phyloP scores from a whole-genome alignment of 2,888 invertebrate genomes.

The Hylaea fasciaria region DNA sequence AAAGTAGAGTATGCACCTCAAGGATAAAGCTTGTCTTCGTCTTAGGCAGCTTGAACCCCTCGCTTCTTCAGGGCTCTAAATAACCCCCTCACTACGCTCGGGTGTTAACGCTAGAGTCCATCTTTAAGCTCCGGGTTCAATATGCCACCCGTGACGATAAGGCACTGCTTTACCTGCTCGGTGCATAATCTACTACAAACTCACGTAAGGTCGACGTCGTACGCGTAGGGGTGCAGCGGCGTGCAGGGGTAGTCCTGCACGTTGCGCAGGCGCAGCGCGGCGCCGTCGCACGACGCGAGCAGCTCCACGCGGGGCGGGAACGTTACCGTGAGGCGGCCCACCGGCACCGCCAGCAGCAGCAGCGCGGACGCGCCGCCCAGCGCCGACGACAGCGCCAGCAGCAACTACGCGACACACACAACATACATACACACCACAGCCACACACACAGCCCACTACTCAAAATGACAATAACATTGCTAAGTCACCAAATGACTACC shows the following conservation, averaged over 20 bases:
- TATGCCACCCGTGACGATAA: too few species aligned
- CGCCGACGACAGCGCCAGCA: constrained; percentile 88
- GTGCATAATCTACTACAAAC: constrained; percentile 29
- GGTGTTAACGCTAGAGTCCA: too few species aligned
- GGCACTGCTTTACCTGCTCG: too few species aligned
- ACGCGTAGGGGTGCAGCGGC: constrained; percentile 75
- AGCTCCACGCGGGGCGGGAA: constrained; percentile 87
- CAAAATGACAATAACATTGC: too few species aligned
- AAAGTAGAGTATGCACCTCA: too few species aligned
- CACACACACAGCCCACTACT: background rate
- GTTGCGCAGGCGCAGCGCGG: constrained; percentile 65
- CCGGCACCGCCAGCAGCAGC: constrained; percentile 88
- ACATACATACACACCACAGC: background rate
- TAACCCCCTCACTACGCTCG: too few species aligned
- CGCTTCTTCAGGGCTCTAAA: too few species aligned
- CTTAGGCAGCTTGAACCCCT: too few species aligned
- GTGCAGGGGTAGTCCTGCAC: constrained; percentile 80
- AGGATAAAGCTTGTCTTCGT: too few species aligned
- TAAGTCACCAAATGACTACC: too few species aligned
- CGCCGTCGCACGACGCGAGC: constrained; percentile 80
- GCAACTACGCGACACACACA: constrained; percentile 73
- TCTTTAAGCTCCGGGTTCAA: too few species aligned
- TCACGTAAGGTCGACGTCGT: constrained; percentile 79
- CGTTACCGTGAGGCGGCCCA: constrained; percentile 87
- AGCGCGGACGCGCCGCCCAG: constrained; percentile 88